phyloP scores from a whole-genome alignment of 2,888 invertebrate species.

The Drosophila anomelani region DNA sequence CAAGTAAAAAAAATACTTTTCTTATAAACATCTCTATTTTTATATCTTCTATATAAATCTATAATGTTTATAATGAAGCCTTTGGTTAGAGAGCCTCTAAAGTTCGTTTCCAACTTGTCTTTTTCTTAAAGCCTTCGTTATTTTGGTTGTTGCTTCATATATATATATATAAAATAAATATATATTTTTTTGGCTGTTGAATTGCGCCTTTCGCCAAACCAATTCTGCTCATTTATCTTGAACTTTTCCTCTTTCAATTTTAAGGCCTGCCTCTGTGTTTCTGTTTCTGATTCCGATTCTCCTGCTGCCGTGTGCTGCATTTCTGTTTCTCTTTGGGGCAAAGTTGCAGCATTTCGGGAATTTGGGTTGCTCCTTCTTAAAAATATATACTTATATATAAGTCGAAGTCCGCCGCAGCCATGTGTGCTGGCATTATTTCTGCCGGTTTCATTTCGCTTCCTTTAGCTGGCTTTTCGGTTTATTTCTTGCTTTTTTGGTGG shows the following conservation, averaged over 20 bases:
- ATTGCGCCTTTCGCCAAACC: slow-evolving; percentile 78
- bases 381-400: slow-evolving; percentile 3
- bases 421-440: slow-evolving; percentile 31
- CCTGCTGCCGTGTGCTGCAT: slow-evolving; percentile 31
- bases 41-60: background rate
- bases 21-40: too few relatives aligned
- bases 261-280: slow-evolving; percentile 39
- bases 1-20: too few relatives aligned
- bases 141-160: background rate
- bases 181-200: slow-evolving; percentile 66
- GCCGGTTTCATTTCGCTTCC: slow-evolving; percentile 63
- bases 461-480: slow-evolving; percentile 27
- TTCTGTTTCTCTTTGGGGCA: slow-evolving; percentile 53
- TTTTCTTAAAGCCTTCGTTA: slow-evolving; percentile 13
- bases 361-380: slow-evolving; percentile 76
- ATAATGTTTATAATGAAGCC: background rate
- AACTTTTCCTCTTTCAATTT: slow-evolving; percentile 73
- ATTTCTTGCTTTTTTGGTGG: slow-evolving; percentile 38
- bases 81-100: background rate
- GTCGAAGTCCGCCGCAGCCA: slow-evolving; percentile 13
- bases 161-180: slow-evolving; percentile 8
- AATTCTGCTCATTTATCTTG: slow-evolving; percentile 76
- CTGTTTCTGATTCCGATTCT: slow-evolving; percentile 38
- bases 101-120: slow-evolving; percentile 7
- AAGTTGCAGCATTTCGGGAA: slow-evolving; percentile 76